Conservation (phyloP, 2,888 invertebrate species). For the Cremastinae sp. region DNA sequence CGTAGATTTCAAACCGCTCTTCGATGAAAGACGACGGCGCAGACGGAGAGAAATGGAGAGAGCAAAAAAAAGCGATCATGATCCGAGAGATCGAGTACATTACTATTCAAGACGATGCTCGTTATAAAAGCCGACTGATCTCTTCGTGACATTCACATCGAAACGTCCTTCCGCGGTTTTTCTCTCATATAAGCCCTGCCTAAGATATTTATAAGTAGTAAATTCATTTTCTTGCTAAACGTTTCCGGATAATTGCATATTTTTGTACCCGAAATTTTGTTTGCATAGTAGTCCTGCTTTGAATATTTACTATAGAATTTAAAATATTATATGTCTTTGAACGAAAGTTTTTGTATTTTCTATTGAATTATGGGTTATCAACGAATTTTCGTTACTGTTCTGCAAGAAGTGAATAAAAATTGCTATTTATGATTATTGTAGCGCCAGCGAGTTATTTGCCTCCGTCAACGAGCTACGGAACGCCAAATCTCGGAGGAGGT, state of each 20-base stretch:
- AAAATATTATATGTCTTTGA: too few species aligned
- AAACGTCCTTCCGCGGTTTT: slow-evolving; percentile 18
- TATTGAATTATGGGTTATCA: too few species aligned
- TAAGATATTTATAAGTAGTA: too few species aligned
- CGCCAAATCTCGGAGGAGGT: slow-evolving; percentile 73
- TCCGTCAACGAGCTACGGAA: slow-evolving; percentile 82
- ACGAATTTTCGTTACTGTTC: too few species aligned
- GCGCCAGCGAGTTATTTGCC: slow-evolving; percentile 84
- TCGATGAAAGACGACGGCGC: slow-evolving; percentile 23
- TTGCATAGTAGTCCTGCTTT: too few species aligned
- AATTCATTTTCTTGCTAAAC: too few species aligned
- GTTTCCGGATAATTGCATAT: too few species aligned
- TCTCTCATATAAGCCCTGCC: slow-evolving; percentile 12
- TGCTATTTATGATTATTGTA: slow-evolving; percentile 65
- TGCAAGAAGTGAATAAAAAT: slow-evolving; percentile 23
- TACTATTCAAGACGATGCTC: slow-evolving; percentile 60
- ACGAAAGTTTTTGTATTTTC: too few species aligned
- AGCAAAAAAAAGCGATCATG: slow-evolving; percentile 25
- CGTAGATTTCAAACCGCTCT: not conserved
- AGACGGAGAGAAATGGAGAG: slow-evolving; percentile 28
- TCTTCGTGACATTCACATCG: slow-evolving; percentile 47
- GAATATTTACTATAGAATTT: too few species aligned
- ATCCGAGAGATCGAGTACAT: slow-evolving; percentile 61
- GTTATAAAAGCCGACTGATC: slow-evolving; percentile 47
- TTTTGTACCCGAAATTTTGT: too few species aligned